phyloP scores from a whole-genome alignment of 2,888 invertebrate species.

The Rotaria sp. region DNA sequence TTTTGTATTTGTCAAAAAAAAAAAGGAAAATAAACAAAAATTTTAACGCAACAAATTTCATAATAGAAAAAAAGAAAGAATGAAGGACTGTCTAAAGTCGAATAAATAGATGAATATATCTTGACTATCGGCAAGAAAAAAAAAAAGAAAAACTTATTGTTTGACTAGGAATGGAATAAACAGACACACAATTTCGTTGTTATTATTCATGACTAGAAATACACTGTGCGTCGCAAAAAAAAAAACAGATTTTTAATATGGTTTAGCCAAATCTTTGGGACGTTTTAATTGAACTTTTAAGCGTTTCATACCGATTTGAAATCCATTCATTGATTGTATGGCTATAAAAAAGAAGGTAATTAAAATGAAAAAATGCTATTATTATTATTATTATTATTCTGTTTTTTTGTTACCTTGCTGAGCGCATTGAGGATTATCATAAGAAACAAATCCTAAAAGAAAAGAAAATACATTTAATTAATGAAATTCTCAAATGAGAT shows the following conservation, averaged over 20 bases:
- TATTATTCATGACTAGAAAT: slow-evolving; percentile 8
- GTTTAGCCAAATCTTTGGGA: slow-evolving; percentile 40
- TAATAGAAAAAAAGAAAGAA: background rate
- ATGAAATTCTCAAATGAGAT: background rate
- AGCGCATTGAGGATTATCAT: slow-evolving; percentile 27
- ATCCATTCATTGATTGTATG: slow-evolving; percentile 99
- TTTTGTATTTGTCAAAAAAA: background rate
- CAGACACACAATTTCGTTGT: slow-evolving; percentile 4
- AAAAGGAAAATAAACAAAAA: background rate
- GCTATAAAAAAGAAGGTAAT: slow-evolving; percentile 58
- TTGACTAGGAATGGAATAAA: slow-evolving; percentile 12
- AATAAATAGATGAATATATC: slow-evolving; percentile 15
- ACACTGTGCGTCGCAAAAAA: background rate
- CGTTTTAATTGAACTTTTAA: slow-evolving; percentile 93
- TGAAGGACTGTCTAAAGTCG: background rate
- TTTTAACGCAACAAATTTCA: background rate
- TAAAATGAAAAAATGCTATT: no score
- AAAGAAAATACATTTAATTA: background rate
- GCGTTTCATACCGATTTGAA: slow-evolving; percentile 99
- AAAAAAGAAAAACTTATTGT: background rate
- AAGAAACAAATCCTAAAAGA: background rate
- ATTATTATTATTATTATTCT: no score
- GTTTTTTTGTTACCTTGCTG: background rate
- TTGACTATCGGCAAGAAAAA: background rate
- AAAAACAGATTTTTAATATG: slow-evolving; percentile 26